A percentile compares a stretch with the other conserved stretches of the same genome.
Evolutionary conservation across 2,113 vertebrate species (phyloP).

Genomic region (Sturnus vulgaris): DNA sequence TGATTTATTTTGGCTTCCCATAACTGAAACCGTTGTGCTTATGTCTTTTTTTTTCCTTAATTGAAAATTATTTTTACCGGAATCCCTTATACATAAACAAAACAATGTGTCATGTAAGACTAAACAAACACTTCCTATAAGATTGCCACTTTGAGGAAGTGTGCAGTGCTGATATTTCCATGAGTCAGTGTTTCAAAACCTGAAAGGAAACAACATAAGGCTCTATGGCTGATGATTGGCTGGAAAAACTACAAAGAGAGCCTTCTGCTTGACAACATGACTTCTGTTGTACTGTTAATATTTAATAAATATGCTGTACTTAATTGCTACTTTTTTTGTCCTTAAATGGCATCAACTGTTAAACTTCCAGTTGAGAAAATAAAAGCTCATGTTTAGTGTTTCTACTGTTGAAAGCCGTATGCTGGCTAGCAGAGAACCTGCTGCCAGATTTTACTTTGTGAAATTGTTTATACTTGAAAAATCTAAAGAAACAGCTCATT

Average conservation of each 20-base stretch:
- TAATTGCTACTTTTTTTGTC: neutral
- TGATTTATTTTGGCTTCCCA: slow-evolving; percentile 1
- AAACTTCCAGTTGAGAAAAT: neutral
- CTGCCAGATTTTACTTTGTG: neutral
- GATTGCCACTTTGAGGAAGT: slow-evolving; percentile 77
- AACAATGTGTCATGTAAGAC: slow-evolving; percentile 56
- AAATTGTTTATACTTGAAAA: neutral
- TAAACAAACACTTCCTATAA: slow-evolving; percentile 68
- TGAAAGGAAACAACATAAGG: slow-evolving; percentile 79
- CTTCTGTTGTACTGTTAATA: neutral
- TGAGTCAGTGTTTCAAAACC: slow-evolving; percentile 70
- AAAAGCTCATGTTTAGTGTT: neutral
- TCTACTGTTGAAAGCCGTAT: neutral
- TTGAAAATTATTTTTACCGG: slow-evolving; percentile 47
- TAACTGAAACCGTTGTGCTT: neutral
- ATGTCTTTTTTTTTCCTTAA: neutral
- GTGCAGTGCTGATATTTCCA: slow-evolving; percentile 58
- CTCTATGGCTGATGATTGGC: slow-evolving; percentile 71
- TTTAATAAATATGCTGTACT: slow-evolving; percentile 34
- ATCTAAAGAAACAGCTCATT: neutral
- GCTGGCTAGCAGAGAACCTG: neutral
- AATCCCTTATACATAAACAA: slow-evolving; percentile 56
- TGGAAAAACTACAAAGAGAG: slow-evolving; percentile 73
- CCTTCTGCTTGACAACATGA: slow-evolving; percentile 39
- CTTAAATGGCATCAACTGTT: slow-evolving; percentile 3